Base-by-base conservation (phyloP, 2,888 invertebrate genomes). In the Apantesis nais region DNA sequence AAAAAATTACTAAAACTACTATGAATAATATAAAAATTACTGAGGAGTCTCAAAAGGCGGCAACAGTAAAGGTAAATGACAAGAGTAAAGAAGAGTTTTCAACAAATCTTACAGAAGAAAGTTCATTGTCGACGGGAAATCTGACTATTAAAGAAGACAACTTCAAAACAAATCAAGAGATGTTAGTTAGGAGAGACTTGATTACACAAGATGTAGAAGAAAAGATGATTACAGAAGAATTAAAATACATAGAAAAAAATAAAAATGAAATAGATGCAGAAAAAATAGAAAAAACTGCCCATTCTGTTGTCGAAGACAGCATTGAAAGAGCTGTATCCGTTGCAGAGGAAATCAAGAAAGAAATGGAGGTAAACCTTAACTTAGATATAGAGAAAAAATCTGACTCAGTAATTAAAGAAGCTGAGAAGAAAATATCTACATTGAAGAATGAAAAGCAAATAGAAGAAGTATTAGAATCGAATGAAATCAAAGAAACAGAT, bases 251-350 rank as follows among this genome's bases (percentile, higher is more conserved):
- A 72, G 83, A 88, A 25, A 84, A 83, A 60, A 86, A 85, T 78
- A 87, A 83, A 67, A 80, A 85, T 64, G 86, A 89, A 41, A 87
- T 89, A 8, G 88, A 92, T 77, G 76, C 92, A 25, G 80, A 88
- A 52, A 88, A 81, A 31, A 91, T 95, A 69, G 90, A 93, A 84
- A 83, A 86, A 76, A 91, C 90, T 16, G 95, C 93, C 0, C 72
- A 83, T 34, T 78, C 83, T 62, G 71, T 93, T 74, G 91, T 93
- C 0, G 89, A 91, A 65, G 90, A 92, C 55, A 95, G 90, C 66
- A 89, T 94, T 48, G 86, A 89, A 73, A 89, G 87, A 79, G 93
- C 93, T 63, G 76, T 93, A 0, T 86, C 88, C 2, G 88, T 92
- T 0, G 87, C 92, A 25, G 86, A 90, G 74, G 88, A 93, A 70